phyloP scores from a whole-genome alignment of 2,888 invertebrate species.

The Myopa testacea region DNA sequence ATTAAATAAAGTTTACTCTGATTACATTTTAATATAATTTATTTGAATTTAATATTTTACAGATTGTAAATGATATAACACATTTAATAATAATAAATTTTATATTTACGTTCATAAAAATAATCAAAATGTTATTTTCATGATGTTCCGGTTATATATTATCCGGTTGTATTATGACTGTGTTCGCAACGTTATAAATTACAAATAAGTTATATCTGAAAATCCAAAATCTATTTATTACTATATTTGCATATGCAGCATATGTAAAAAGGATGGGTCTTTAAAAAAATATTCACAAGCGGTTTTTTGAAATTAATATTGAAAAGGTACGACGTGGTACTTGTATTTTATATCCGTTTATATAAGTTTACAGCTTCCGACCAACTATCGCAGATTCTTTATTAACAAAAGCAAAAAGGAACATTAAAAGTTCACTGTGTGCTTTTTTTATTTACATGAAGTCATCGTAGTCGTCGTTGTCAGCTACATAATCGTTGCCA shows the following conservation, averaged over 20 bases:
- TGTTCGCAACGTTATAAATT: slow-evolving; percentile 2
- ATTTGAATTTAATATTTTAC: slow-evolving; percentile 22
- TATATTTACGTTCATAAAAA: slow-evolving; percentile 30
- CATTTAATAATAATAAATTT: slow-evolving; percentile 23
- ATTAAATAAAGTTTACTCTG: no score
- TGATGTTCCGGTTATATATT: slow-evolving; percentile 2
- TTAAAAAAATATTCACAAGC: slow-evolving; percentile 23
- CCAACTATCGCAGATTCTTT: not conserved
- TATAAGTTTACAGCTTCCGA: not conserved
- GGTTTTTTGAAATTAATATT: slow-evolving; percentile 2
- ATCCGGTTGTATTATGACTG: slow-evolving; percentile 5
- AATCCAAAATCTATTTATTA: not conserved
- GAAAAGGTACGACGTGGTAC: not conserved
- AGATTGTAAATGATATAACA: slow-evolving; percentile 6
- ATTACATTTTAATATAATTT: slow-evolving; percentile 24
- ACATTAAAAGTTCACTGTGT: slow-evolving; percentile 9
- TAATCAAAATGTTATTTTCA: slow-evolving; percentile 11
- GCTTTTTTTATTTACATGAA: slow-evolving; percentile 75
- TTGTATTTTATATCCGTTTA: slow-evolving; percentile 6
- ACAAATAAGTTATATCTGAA: not conserved
- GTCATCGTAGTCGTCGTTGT: slow-evolving; percentile 80
- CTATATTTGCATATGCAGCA: not conserved
- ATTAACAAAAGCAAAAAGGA: slow-evolving; percentile 24
- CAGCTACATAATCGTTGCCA: slow-evolving; percentile 73
- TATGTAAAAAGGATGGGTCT: not conserved